Conservation (phyloP, 2,888 invertebrate species). For the Aelia acuminata region DNA sequence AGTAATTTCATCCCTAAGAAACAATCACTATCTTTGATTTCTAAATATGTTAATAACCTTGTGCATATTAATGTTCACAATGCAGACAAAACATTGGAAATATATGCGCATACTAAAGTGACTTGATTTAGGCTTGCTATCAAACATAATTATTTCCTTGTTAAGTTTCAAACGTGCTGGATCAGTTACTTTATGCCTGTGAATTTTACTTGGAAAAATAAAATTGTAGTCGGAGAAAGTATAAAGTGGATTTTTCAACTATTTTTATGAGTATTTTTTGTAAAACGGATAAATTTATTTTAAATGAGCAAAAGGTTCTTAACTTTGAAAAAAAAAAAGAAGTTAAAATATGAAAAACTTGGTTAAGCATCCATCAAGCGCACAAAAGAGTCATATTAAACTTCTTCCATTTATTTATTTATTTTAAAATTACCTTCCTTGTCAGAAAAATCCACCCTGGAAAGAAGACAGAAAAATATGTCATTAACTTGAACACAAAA, state of each 20-base stretch:
- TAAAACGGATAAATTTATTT: too few species aligned
- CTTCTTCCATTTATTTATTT: not conserved
- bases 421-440: not conserved
- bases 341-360: not conserved
- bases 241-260: too few species aligned
- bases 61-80: not conserved
- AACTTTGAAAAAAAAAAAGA: not conserved
- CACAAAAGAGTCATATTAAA: not conserved
- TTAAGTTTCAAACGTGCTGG: not conserved
- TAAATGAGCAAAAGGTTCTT: not conserved
- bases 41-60: not conserved
- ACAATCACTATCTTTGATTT: not conserved
- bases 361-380: not conserved
- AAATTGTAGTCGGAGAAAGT: too few species aligned
- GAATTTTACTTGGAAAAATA: too few species aligned
- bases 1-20: not conserved
- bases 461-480: slow-evolving; percentile 4
- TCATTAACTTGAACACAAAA: slow-evolving; percentile 45
- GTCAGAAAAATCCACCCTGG: slow-evolving; percentile 21
- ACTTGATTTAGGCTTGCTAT: not conserved
- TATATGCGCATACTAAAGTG: not conserved
- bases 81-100: not conserved
- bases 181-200: too few species aligned
- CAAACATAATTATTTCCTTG: not conserved
- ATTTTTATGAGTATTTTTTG: too few species aligned